phyloP scores from a whole-genome alignment of 2,797 vertebrate genomes.

The Gadopsis bispinosus region DNA sequence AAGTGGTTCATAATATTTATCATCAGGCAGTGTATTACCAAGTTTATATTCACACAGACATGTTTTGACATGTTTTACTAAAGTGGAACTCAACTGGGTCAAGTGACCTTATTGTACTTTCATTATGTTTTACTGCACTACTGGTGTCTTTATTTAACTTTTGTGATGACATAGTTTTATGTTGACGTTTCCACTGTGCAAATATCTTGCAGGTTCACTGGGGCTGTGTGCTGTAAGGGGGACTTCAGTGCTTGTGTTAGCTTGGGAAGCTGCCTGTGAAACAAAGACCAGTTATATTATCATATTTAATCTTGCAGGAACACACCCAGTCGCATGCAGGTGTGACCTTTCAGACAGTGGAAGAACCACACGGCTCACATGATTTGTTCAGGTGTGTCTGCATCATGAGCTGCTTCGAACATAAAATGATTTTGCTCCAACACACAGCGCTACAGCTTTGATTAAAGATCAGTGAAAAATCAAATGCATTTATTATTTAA shows the following conservation, averaged over 20 bases:
- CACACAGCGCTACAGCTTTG: neutral
- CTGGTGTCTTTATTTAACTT: neutral
- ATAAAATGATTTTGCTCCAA: neutral
- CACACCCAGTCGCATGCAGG: constrained; percentile 59
- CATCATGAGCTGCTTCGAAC: neutral
- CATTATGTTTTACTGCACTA: neutral
- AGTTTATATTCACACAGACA: neutral
- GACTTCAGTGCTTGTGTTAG: neutral
- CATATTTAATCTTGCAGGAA: neutral
- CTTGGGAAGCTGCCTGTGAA: neutral
- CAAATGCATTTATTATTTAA: neutral
- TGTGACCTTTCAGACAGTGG: neutral
- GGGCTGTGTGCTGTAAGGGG: neutral
- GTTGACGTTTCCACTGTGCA: neutral
- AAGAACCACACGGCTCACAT: neutral
- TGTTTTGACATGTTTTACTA: neutral
- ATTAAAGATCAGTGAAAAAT: neutral
- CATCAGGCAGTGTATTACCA: neutral
- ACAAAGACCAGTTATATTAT: neutral
- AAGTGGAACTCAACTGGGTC: neutral
- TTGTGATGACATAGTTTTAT: neutral
- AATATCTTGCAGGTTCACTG: neutral
- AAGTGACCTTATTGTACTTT: neutral
- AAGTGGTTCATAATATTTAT: neutral
- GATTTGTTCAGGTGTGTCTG: constrained; percentile 14